Conservation (phyloP, 2,113 vertebrate genomes). For the Vulpes lagopus region DNA sequence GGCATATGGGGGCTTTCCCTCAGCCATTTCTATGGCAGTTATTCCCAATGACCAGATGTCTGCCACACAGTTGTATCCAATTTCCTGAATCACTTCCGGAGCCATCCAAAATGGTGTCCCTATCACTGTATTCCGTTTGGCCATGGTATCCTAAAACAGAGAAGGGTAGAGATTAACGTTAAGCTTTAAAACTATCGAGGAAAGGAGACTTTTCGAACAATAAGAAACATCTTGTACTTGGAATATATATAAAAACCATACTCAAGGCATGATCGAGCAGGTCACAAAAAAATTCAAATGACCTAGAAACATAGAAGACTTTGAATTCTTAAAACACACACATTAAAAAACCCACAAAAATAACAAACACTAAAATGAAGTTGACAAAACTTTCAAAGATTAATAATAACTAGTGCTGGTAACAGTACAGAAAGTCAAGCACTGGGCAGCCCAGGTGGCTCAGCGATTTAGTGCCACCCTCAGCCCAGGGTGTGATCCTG, state of each 20-base stretch:
- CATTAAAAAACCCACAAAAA: not conserved
- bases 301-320: not conserved
- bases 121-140: conserved; percentile 97
- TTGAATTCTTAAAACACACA: conserved; percentile 20
- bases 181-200: conserved; percentile 11
- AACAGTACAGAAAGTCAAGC: not conserved
- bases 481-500: too few species aligned
- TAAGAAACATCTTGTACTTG: not conserved
- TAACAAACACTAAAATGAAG: not conserved
- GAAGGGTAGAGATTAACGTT: not conserved
- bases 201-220: not conserved
- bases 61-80: conserved; percentile 97
- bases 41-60: conserved; percentile 98
- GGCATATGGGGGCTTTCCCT: conserved; percentile 97
- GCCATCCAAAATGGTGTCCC: conserved; percentile 99
- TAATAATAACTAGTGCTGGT: not conserved
- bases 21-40: conserved; percentile 97
- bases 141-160: conserved; percentile 95
- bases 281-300: conserved; percentile 20
- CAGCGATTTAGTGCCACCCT: too few species aligned
- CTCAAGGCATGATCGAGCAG: not conserved
- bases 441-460: too few species aligned
- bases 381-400: not conserved
- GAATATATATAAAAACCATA: conserved; percentile 4
- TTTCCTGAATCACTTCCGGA: conserved; percentile 98